Evolutionary conservation across 1,140 invertebrate species (phyloP), one percentile per base, ranked within the genome.

Genomic region (Heliconius eleuchia): DNA sequence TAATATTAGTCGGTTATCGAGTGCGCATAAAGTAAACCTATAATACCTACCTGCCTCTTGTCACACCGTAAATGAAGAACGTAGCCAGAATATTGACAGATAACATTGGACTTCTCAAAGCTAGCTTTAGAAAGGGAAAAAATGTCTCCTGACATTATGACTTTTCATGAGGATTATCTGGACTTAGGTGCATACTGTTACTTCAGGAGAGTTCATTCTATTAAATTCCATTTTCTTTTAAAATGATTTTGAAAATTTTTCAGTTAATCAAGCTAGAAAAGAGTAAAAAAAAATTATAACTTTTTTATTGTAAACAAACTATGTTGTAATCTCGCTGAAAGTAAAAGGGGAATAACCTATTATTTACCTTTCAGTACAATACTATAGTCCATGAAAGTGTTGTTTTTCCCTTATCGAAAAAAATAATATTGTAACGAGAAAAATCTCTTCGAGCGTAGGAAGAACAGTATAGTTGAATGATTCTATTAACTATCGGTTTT

Each of bases 401-500:
- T 27, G 57, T 27, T 27, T 66, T 66, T 66, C 27, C 60, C 60
- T 66, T 66, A 27, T 66, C n/a, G 57, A 11, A 27, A 66, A 57
- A 66, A 30, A 27, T 27, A 66, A 27, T 13, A 27, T 27, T 66
- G 8, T 66, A 66, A 66, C 11, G 60, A 66, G 60, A 27, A 57
- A 57, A 57, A 57, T 23, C 23, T 13, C 60, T 13, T 66, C 11
- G 1, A 57, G 19, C 19, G n/a, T 57, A 57, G 9, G n/a, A 57
- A 57, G 55, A 57, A 57, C n/a, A 57, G 7, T 57, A n/a, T 57
- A 57, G 19, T 23, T 57, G 55, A 57, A 57, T 57, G n/a, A 57
- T 57, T 57, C n/a, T 57, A 57, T 57, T 57, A 57, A 57, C 55
- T 57, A 57, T 23, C n/a, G n/a, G 19, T 57, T 57, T 57, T 52